Percentiles rank a stretch among this genome's conserved stretches.
These are phyloP conservation scores for human (Homo sapiens) DNA, from an alignment of 2,113 vertebrate species.

Conservation along the genomic window DNA sequence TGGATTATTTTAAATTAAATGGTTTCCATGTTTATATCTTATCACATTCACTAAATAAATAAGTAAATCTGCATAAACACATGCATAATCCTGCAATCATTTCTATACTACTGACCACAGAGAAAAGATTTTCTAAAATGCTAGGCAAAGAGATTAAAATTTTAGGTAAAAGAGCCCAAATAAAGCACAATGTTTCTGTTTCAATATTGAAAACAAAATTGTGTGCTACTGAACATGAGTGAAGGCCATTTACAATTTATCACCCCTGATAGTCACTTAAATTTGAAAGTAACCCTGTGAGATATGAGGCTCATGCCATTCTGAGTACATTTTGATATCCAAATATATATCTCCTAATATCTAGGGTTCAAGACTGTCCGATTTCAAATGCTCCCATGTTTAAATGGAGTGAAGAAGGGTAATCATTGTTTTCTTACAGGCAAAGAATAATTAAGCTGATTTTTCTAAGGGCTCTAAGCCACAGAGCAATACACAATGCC, in stretches of 20 bases:
- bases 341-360: neutral
- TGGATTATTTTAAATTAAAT: neutral
- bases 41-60: neutral
- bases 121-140: neutral
- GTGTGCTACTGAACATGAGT: neutral
- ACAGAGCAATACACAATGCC: slow-evolving; percentile 7
- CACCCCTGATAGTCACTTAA: neutral
- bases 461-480: neutral
- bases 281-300: neutral
- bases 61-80: neutral
- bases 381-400: neutral
- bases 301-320: neutral
- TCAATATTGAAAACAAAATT: slow-evolving; percentile 22
- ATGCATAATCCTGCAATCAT: neutral
- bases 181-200: neutral
- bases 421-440: neutral
- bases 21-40: neutral
- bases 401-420: neutral
- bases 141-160: neutral
- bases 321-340: neutral
- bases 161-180: neutral
- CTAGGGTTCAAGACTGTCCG: neutral
- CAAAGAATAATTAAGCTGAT: neutral
- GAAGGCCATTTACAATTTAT: neutral
- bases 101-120: neutral